Percentiles rank a stretch among this genome's conserved stretches.
These are phyloP conservation scores for Smutsia temminckii DNA, from an alignment of 2,797 vertebrate species.

Conservation along the genomic window DNA sequence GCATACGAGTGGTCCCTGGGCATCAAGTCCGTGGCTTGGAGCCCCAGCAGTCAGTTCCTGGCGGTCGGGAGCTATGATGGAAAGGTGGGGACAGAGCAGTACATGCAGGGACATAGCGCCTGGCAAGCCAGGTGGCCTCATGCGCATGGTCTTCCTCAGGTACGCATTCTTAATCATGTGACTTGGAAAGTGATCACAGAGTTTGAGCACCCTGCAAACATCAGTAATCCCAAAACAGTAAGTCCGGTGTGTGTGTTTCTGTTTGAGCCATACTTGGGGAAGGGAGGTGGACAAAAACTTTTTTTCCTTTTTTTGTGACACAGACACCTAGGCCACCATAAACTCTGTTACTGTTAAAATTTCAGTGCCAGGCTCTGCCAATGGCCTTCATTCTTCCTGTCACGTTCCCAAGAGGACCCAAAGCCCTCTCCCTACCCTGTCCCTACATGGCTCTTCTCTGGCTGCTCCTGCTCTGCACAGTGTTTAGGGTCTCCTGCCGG, in stretches of 20 bases:
- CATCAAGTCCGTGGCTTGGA: constrained; percentile 93
- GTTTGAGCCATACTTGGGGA: accelerated
- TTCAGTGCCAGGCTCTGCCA: accelerated
- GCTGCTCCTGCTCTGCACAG: neutral
- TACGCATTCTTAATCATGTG: constrained; percentile 95
- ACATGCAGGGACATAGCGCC: accelerated
- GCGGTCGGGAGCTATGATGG: constrained; percentile 97
- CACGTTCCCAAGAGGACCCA: accelerated
- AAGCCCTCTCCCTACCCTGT: neutral
- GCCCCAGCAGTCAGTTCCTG: constrained; percentile 97
- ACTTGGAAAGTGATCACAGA: constrained; percentile 95
- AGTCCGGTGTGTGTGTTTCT: constrained; percentile 65
- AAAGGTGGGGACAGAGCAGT: constrained; percentile 86
- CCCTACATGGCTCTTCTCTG: accelerated
- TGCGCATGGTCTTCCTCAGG: constrained; percentile 81
- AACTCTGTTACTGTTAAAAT: too few relatives aligned
- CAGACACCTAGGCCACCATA: accelerated
- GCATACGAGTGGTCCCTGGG: constrained; percentile 97
- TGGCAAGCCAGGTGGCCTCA: neutral
- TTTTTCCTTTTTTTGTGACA: accelerated
- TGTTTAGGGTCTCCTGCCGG: neutral
- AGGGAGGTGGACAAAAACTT: accelerated
- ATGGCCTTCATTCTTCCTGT: neutral
- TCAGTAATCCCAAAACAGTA: constrained; percentile 89
- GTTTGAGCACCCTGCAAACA: constrained; percentile 89